Evolutionary conservation across 2,888 invertebrate species (phyloP), one percentile per base, ranked within the genome.

Genomic region (Syrphus vitripennis): DNA sequence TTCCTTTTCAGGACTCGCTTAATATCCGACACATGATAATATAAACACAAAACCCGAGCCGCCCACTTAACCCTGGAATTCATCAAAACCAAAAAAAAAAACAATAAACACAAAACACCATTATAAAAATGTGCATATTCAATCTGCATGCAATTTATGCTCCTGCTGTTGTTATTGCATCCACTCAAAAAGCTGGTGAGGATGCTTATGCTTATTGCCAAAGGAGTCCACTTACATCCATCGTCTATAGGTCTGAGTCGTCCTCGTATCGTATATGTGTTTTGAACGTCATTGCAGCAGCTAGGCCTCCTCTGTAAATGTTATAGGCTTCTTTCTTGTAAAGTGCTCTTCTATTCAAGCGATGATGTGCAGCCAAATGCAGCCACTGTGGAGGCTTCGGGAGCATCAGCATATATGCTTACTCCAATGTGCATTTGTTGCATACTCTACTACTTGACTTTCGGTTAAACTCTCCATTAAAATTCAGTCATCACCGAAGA

Each of bases 351-450:
- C 50, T 57, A 59, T 86, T 74, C 29, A 65, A 45, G 42, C 29
- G 42, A 82, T 78, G 57, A 86, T 78, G 77, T 86, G 77, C 86
- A 78, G 69, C 70, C 82, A 78, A 78, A 82, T 82, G 77, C 72
- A 82, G 76, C 40, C 59, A 81, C 59, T 29, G 4, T 16, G 14
- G 16, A 40, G 31, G 40, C 83, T 84, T 37, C 42, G 50, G 59
- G 50, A 65, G 59, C 74, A 71, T 63, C 59, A 21, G 6, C 59
- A 57, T 31, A 7, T 72, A 82, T 78, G 82, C 57, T 65, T 70
- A 78, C 86, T 82, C 70, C 48, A 78, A 45, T 82, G 10, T 34
- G 86, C 86, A 82, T 82, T 82, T 86, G 77, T 82, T 86, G 86
- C 82, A 86, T 57, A 79, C 74, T 86, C 70, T 57, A 79, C 74